phyloP scores from a whole-genome alignment of 2,888 invertebrate genomes.

The Antheraea yamamai region DNA sequence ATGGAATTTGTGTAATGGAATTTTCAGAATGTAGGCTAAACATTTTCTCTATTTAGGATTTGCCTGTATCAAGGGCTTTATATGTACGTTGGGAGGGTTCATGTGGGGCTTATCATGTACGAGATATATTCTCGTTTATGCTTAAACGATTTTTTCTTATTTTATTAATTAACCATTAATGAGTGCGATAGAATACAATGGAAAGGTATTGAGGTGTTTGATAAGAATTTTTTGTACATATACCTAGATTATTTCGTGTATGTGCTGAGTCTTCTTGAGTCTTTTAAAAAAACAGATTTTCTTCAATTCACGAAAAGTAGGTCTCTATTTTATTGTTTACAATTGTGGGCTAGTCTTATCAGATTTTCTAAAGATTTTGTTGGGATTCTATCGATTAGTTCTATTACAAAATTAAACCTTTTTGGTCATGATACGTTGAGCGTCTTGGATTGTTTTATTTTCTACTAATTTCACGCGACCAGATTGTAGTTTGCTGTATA shows the following conservation, averaged over 20 bases:
- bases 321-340: too few species aligned
- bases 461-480: too few species aligned
- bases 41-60: slow-evolving; percentile 16
- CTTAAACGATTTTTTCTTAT: slow-evolving; percentile 12
- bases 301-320: too few species aligned
- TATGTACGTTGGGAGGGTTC: slow-evolving; percentile 1
- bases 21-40: slow-evolving; percentile 15
- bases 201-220: background rate
- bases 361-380: too few species aligned
- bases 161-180: slow-evolving; percentile 1
- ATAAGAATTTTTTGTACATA: background rate
- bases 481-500: too few species aligned
- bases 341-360: too few species aligned
- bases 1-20: slow-evolving; percentile 21
- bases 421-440: too few species aligned
- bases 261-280: background rate
- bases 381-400: too few species aligned
- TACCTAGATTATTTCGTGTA: background rate
- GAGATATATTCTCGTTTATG: background rate
- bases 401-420: too few species aligned
- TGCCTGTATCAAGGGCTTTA: background rate
- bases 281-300: too few species aligned
- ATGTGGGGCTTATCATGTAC: slow-evolving; percentile 6
- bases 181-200: background rate
- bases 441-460: too few species aligned